phyloP scores from a whole-genome alignment of 2,113 vertebrate genomes.

The Tupaia tana region DNA sequence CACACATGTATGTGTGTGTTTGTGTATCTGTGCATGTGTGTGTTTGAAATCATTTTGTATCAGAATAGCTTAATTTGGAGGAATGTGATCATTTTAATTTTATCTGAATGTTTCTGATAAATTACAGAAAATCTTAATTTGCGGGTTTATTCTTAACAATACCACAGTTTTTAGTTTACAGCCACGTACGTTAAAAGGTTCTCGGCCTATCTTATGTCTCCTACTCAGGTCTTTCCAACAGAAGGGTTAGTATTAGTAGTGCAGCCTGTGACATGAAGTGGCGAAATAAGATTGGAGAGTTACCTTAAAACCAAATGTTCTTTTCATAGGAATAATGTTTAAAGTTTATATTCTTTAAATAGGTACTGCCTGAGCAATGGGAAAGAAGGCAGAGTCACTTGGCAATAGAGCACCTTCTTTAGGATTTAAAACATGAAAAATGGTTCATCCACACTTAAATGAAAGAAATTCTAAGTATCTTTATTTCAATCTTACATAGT shows the following conservation, averaged over 20 bases:
- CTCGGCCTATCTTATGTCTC: no score
- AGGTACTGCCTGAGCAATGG: background rate
- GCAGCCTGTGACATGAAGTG: background rate
- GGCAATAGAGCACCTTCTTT: background rate
- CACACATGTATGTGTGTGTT: no score
- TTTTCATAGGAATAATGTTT: background rate
- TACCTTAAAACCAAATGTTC: background rate
- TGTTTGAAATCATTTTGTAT: background rate
- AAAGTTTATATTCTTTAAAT: background rate
- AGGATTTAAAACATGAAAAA: background rate
- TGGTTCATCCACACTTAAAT: background rate
- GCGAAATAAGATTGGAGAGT: background rate
- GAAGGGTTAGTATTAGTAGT: background rate
- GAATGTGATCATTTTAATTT: background rate
- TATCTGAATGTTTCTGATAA: background rate
- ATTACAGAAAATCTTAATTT: background rate
- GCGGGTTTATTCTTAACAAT: background rate
- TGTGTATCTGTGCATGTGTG: background rate
- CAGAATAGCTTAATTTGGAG: background rate
- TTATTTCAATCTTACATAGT: background rate
- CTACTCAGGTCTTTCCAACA: background rate
- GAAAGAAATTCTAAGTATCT: background rate
- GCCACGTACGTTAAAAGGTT: background rate
- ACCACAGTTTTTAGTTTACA: background rate
- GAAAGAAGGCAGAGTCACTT: background rate